These are phyloP conservation scores for Eublepharis macularius DNA, from an alignment of 2,113 vertebrate genomes.

Conservation along the genomic window DNA sequence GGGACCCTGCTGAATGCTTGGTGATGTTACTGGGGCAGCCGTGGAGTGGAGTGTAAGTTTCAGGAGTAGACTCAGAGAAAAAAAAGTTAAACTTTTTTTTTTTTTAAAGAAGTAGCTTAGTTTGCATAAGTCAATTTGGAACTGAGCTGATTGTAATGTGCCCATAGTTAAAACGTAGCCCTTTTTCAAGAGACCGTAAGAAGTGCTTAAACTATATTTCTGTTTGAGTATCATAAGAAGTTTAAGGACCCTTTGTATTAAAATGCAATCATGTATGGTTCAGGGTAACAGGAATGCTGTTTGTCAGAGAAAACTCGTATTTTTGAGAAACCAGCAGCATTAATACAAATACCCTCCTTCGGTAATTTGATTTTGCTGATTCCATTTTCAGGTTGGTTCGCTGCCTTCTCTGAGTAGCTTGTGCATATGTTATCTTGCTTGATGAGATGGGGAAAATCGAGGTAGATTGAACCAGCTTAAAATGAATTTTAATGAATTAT, in stretches of 20 bases:
- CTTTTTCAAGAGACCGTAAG: background rate
- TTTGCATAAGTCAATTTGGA: too few species aligned
- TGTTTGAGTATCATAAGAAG: background rate
- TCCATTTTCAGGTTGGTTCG: constrained; percentile 41
- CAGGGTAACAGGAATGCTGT: background rate
- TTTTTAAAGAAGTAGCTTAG: too few species aligned
- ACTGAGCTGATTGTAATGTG: too few species aligned
- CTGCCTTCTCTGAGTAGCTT: constrained; percentile 45
- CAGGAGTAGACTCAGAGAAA: too few species aligned
- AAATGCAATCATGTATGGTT: background rate
- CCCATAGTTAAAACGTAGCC: background rate
- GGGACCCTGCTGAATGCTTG: too few species aligned
- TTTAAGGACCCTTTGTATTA: constrained; percentile 21
- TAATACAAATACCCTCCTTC: constrained; percentile 15
- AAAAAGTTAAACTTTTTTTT: too few species aligned
- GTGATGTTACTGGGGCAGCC: too few species aligned
- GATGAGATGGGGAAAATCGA: constrained; percentile 47
- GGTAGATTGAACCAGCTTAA: constrained; percentile 40
- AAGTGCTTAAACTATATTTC: background rate
- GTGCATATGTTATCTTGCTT: constrained; percentile 40
- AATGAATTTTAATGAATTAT: constrained; percentile 58
- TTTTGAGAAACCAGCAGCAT: constrained; percentile 20
- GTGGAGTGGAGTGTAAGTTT: too few species aligned
- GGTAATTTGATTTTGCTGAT: constrained; percentile 42
- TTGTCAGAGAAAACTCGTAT: constrained; percentile 15